phyloP scores from a whole-genome alignment of 2,888 invertebrate species.

The Diarsia mendica region DNA sequence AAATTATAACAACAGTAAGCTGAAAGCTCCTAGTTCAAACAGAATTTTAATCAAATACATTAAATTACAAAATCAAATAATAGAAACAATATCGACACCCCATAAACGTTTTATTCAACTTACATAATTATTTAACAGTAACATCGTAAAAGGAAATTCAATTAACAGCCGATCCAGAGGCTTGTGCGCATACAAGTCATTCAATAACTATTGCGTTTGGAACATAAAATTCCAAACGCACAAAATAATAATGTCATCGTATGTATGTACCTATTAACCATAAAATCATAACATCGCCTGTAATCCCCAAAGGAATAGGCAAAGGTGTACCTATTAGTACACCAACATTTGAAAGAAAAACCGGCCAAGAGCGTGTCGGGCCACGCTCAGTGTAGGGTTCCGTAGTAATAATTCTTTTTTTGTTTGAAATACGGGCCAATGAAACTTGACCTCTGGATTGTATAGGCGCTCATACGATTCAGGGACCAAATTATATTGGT shows the following conservation, averaged over 20 bases:
- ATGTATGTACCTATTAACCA: conserved; percentile 14
- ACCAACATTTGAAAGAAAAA: too few species aligned
- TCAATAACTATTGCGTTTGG: conserved; percentile 41
- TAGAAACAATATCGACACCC: conserved; percentile 14
- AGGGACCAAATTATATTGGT: too few species aligned
- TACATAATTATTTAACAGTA: conserved; percentile 10
- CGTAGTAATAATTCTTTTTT: too few species aligned
- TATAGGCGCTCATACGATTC: too few species aligned
- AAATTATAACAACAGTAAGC: conserved; percentile 12
- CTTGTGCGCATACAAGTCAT: conserved; percentile 34
- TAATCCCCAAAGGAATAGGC: too few species aligned
- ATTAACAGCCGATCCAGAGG: conserved; percentile 28
- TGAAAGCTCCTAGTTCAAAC: conserved; percentile 18
- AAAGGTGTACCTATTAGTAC: too few species aligned
- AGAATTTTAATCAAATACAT: conserved; percentile 23
- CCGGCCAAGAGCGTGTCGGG: too few species aligned
- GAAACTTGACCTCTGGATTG: too few species aligned
- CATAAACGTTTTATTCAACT: conserved; percentile 34
- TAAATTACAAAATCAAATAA: conserved; percentile 30
- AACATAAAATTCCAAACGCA: conserved; percentile 41
- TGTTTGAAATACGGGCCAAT: too few species aligned
- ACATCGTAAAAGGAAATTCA: conserved; percentile 45
- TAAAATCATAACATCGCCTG: too few species aligned
- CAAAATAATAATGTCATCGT: conserved; percentile 56
- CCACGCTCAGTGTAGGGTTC: too few species aligned